Evolutionary conservation across 2,113 vertebrate genomes (phyloP).

Genomic region (Albula goreensis): DNA sequence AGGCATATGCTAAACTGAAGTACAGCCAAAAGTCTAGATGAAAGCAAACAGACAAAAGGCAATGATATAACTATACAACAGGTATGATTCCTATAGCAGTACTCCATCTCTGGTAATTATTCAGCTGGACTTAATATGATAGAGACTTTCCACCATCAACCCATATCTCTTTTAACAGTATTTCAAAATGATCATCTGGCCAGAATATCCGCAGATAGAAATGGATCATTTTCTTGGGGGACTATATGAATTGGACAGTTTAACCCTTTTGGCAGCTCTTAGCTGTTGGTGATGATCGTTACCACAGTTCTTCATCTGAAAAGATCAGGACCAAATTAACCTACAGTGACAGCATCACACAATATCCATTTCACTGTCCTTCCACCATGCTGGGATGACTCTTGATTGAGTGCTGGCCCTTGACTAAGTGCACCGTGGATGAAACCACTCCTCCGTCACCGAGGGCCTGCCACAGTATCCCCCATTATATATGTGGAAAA

Average conservation of each 20-base stretch:
- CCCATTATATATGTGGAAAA: neutral
- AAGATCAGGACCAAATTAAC: neutral
- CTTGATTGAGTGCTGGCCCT: conserved; percentile 3
- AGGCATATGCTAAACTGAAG: conserved; percentile 5
- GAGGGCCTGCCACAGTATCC: neutral
- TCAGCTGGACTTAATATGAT: conserved; percentile 17
- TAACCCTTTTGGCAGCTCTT: conserved; percentile 5
- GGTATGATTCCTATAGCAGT: neutral
- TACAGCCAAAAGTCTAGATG: conserved; percentile 13
- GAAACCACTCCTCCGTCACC: conserved; percentile 11
- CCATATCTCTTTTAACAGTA: neutral
- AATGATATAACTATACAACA: neutral
- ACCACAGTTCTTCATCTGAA: neutral
- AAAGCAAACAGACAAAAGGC: conserved; percentile 20
- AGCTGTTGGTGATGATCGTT: neutral
- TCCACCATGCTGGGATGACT: neutral
- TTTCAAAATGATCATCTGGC: neutral
- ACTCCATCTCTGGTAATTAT: conserved; percentile 13
- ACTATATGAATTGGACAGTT: neutral
- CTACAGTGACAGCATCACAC: neutral
- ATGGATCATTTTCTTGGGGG: neutral
- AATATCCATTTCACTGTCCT: neutral
- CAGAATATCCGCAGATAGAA: neutral
- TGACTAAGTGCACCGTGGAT: neutral
- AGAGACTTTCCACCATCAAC: conserved; percentile 1